phyloP scores from a whole-genome alignment of 1,140 invertebrate species.

The Doryteuthis pealeii region DNA sequence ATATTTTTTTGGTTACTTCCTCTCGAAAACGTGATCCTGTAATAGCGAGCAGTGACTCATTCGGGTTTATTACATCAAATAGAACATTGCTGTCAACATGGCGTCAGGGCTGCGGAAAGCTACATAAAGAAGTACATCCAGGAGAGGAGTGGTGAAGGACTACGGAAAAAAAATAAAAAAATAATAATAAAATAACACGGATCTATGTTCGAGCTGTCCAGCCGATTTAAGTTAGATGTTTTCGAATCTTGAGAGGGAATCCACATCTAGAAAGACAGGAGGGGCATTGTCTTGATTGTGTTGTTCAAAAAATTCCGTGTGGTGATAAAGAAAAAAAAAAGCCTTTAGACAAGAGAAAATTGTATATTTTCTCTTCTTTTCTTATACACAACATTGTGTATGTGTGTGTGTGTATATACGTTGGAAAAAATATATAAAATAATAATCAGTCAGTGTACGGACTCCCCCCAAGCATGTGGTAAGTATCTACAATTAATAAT shows the following conservation, averaged over 20 bases:
- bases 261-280: not conserved
- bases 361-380: no score
- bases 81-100: constrained; percentile 12
- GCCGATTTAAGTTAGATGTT: not conserved
- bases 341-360: no score
- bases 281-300: not conserved
- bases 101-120: constrained; percentile 8
- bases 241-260: constrained; percentile 4
- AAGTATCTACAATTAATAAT: no score
- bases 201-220: no score
- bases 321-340: constrained; percentile 3
- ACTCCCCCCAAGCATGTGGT: no score
- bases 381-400: no score
- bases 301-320: not conserved
- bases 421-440: no score
- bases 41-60: not conserved
- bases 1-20: no score
- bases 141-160: constrained; percentile 3
- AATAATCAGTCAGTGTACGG: no score
- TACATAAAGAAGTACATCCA: not conserved
- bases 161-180: no score
- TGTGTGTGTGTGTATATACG: no score
- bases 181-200: no score
- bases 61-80: constrained; percentile 6
- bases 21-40: not conserved